Base-by-base conservation (phyloP, 2,888 invertebrate species). In the Lasioglossum pauxillum region DNA sequence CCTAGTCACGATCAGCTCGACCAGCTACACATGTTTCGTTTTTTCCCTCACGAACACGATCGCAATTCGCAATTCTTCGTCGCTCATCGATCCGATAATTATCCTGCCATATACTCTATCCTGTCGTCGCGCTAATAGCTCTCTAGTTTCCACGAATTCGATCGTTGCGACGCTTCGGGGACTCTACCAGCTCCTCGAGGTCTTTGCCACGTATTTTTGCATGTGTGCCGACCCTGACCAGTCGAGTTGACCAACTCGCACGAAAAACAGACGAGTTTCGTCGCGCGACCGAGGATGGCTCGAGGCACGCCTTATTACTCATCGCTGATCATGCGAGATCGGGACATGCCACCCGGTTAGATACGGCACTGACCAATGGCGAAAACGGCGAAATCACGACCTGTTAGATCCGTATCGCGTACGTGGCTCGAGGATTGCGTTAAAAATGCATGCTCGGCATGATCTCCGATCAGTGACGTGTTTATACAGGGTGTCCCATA, bases 301-400 rank as follows among this genome's bases (percentile, higher is more conserved):
- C 64, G 53, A 72, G 57, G 60, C 78, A 75, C 72, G 78, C 27
- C 85, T 81, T 82, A 31, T 83, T 82, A 78, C 69, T 80, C 84
- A 77, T 78, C 72, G 60, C 75, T 44, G 82, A 87, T 87, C 83
- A 84, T 85, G 84, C 82, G 80, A 85, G 78, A 89, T 90, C 72
- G 64, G 82, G 23, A 69, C 72, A 0, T 16, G 64, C 35, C 57
- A 72, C 4, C 41, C 35, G 49, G 19, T n/a, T 74, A 84, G 82
- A 80, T 84, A 77, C 79, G 76, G 38, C 38, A 31, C 57, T 83
- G 79, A 80, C 73, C 71, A 79, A 82, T 83, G 16, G n/a, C 64
- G 69, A 80, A 71, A 41, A 82, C 53, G 35, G 1, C n/a, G 72
- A 57, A 77, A 78, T 84, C 85, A 31, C 85, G 78, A 64, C 64